Base-by-base conservation (phyloP, 2,888 invertebrate genomes). In the Portevinia maculata region DNA sequence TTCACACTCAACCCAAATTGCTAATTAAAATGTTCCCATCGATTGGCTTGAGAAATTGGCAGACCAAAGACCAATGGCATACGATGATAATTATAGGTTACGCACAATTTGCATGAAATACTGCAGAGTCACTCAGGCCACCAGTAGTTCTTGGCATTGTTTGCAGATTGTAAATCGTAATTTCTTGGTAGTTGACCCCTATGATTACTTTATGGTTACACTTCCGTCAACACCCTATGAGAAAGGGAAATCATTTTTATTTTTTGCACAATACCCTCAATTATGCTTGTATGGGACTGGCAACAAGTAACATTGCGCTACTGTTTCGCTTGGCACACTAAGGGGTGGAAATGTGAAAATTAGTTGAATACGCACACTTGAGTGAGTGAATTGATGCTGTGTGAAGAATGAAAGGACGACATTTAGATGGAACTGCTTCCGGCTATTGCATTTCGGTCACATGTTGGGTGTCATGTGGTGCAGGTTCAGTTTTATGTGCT, bases 11-110 rank as follows among this genome's bases (percentile, higher is more conserved):
- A 76, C 62, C 83, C 71, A 85, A 84, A 84, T 86, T 85, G 86
- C 86, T 88, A 88, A 88, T 88, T 88, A 86, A 86, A 85, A 86
- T 86, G 85, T 88, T 88, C 88, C 87, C 88, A 88, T 85, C 86
- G 75, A 69, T 83, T 83, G 76, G 83, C 67, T 44, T 30, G 70
- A 67, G 62, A 67, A 71, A 37, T 76, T 69, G 28, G 19, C 28
- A 39, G 19, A 8, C 30, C 5, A 32, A 37, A 46, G 17, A 28
- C 15, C 15, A 15, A 59, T 32, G 13, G 60, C 76, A 71, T 76
- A 52, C 67, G 48, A 62, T 37, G 71, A 73, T 83, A 83, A 83
- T 83, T 83, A 83, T 83, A 83, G 78, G 81, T 70, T 76, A 32
- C 37, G 44, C 53, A 65, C 17, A 34, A 83, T 48, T 83, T 76